phyloP scores from a whole-genome alignment of 2,888 invertebrate genomes.

The Rhodophaea formosa region DNA sequence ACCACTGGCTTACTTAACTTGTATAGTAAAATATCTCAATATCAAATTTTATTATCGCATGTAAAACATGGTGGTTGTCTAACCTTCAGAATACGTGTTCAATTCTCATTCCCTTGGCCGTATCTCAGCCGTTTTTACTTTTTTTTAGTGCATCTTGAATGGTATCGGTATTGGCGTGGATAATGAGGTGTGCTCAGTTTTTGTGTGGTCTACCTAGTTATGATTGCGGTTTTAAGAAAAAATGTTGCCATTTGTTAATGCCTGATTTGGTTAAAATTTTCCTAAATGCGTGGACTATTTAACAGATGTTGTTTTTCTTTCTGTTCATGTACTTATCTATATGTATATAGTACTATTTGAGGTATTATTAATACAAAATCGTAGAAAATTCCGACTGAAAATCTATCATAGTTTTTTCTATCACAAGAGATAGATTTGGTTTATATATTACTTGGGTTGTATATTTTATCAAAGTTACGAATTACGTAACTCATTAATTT shows the following conservation, averaged over 20 bases:
- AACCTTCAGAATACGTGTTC: slow-evolving; percentile 47
- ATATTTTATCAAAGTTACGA: no score
- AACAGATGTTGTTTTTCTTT: no score
- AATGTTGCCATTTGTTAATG: not conserved
- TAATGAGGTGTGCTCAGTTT: slow-evolving; percentile 37
- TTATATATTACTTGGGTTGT: no score
- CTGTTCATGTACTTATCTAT: no score
- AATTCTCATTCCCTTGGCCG: slow-evolving; percentile 48
- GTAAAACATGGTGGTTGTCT: slow-evolving; percentile 13
- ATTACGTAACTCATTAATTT: no score
- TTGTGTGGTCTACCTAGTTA: slow-evolving; percentile 27
- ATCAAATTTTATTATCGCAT: slow-evolving; percentile 24
- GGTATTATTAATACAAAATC: no score
- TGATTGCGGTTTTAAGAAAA: slow-evolving; percentile 15
- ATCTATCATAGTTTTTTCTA: no score
- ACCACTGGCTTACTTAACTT: not conserved
- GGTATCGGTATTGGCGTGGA: slow-evolving; percentile 30
- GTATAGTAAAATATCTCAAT: slow-evolving; percentile 24
- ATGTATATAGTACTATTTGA: no score
- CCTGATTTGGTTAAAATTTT: not conserved
- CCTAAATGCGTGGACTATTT: no score
- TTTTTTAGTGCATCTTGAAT: slow-evolving; percentile 43
- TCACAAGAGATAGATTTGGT: no score
- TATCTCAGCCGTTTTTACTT: slow-evolving; percentile 36
- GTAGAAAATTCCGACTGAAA: no score